A percentile compares a stretch with the other conserved stretches of the same genome.
phyloP scores from a whole-genome alignment of 2,797 vertebrate genomes.

The Gobio occitaniae region DNA sequence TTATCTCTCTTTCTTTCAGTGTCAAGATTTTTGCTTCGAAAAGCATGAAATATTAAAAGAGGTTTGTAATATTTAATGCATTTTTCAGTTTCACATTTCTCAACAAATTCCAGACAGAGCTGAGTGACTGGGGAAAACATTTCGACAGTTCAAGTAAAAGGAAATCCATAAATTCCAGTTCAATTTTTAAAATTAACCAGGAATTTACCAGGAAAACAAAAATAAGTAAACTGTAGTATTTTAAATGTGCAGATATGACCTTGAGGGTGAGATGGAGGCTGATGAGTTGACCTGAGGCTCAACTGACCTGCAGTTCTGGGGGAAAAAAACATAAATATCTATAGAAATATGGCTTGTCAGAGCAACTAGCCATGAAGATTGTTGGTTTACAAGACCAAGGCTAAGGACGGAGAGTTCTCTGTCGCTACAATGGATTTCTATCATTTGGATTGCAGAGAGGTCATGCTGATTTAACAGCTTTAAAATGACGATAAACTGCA shows the following conservation, averaged over 20 bases:
- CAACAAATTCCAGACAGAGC: background rate
- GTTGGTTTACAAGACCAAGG: background rate
- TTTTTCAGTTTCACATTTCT: background rate
- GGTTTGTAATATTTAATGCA: background rate
- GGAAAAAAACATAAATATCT: too few relatives aligned
- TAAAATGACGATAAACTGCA: too few relatives aligned
- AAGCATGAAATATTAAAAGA: background rate
- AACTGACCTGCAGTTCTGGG: background rate
- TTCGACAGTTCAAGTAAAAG: background rate
- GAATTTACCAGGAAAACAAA: too few relatives aligned
- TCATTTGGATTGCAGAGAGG: too few relatives aligned
- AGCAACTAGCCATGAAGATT: background rate
- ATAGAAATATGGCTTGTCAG: too few relatives aligned
- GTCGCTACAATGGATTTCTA: too few relatives aligned
- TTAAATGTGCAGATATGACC: background rate
- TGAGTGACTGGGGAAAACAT: background rate
- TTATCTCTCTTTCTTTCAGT: constrained; percentile 5
- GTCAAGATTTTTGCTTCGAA: background rate
- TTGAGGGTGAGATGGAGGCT: background rate
- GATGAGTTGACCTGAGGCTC: background rate
- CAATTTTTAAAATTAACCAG: too few relatives aligned
- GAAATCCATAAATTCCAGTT: background rate
- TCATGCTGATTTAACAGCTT: too few relatives aligned
- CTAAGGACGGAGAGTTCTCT: too few relatives aligned
- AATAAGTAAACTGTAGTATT: background rate